Conservation (phyloP, 2,113 vertebrate species). For the Ciconia maguari region DNA sequence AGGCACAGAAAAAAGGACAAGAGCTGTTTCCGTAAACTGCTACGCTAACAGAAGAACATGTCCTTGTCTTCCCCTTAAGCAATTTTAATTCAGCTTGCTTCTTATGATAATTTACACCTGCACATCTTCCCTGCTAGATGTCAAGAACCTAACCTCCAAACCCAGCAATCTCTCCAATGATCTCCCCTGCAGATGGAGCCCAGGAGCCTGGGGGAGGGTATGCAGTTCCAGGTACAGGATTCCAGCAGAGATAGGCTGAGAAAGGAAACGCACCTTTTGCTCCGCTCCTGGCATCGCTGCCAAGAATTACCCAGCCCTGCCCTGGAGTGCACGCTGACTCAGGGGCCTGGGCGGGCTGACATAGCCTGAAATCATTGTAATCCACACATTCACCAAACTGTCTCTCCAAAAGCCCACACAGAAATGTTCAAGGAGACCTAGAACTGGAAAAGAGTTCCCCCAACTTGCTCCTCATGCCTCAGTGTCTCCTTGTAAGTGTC, state of each 20-base stretch:
- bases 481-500: fast-evolving
- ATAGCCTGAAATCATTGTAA: not conserved
- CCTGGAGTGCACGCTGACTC: not conserved
- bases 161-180: not conserved
- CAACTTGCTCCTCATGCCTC: not conserved
- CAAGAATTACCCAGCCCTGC: not conserved
- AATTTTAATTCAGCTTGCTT: not conserved
- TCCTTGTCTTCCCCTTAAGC: not conserved
- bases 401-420: not conserved
- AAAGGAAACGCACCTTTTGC: not conserved
- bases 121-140: not conserved
- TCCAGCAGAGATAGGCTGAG: not conserved
- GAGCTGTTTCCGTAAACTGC: not conserved
- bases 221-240: not conserved
- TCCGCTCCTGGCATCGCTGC: fast-evolving
- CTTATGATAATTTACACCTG: not conserved
- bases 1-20: not conserved
- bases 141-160: not conserved
- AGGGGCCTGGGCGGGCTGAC: not conserved
- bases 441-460: not conserved
- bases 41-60: not conserved
- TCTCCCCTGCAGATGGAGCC: not conserved
- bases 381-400: not conserved
- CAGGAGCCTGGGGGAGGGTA: not conserved
- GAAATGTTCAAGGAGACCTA: not conserved